phyloP scores from a whole-genome alignment of 2,888 invertebrate genomes.

The Notodonta ziczac region DNA sequence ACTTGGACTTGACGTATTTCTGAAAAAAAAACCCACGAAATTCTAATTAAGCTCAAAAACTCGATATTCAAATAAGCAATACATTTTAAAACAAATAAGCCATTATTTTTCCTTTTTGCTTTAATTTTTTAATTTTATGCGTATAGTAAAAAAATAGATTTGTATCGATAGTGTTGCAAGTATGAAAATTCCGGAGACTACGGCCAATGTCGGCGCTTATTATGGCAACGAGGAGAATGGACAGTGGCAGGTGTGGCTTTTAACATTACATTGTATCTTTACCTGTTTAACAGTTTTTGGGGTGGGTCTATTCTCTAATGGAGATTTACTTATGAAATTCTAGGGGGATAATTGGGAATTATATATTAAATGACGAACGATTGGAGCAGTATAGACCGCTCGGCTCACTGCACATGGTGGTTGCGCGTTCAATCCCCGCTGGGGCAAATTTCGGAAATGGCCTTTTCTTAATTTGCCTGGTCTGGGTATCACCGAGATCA shows the following conservation, averaged over 20 bases:
- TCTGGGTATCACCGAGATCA: too few species aligned
- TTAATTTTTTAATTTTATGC: conserved; percentile 43
- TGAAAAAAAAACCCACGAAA: conserved; percentile 15
- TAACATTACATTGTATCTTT: not conserved
- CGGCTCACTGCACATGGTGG: too few species aligned
- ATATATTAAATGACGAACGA: too few species aligned
- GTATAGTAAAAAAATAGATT: conserved; percentile 32
- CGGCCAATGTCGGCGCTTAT: conserved; percentile 74
- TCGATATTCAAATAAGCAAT: conserved; percentile 27
- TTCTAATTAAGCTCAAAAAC: conserved; percentile 26
- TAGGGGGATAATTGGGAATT: too few species aligned
- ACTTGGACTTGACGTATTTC: conserved; percentile 26
- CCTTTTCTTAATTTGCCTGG: too few species aligned
- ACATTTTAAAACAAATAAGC: conserved; percentile 22
- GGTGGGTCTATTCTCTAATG: too few species aligned
- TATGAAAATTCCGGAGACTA: conserved; percentile 80
- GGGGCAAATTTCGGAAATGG: too few species aligned
- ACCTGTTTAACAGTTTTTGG: too few species aligned
- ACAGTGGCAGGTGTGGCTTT: conserved; percentile 72
- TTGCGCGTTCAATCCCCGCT: too few species aligned
- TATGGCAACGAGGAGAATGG: conserved; percentile 77
- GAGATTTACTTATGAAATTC: too few species aligned
- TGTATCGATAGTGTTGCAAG: conserved; percentile 46
- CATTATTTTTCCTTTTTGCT: conserved; percentile 23
- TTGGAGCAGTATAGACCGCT: too few species aligned